These are phyloP conservation scores for Wiebesia pumilae DNA, from an alignment of 1,140 invertebrate genomes.

Conservation along the genomic window DNA sequence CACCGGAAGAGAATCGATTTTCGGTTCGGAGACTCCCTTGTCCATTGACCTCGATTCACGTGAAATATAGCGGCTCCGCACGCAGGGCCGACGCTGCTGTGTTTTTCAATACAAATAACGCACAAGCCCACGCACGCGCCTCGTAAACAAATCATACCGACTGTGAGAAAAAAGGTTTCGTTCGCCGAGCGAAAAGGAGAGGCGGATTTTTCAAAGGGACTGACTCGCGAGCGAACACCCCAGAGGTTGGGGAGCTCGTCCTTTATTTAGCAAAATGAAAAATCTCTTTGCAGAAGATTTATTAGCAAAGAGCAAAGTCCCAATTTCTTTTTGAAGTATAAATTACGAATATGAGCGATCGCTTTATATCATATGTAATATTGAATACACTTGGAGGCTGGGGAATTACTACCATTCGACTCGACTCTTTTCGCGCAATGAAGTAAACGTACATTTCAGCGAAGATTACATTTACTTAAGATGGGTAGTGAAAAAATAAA, in stretches of 20 bases:
- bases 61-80: not conserved
- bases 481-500: no score
- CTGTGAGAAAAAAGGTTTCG: not conserved
- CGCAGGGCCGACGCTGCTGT: not conserved
- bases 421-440: no score
- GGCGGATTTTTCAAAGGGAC: not conserved
- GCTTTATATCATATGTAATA: no score
- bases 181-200: not conserved
- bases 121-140: not conserved
- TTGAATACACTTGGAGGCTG: no score
- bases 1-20: slow-evolving; percentile 51
- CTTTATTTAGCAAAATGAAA: not conserved
- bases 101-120: not conserved
- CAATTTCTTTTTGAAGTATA: not conserved
- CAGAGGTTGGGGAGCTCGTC: not conserved
- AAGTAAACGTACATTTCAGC: no score
- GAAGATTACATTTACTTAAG: no score
- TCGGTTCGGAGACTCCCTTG: slow-evolving; percentile 42
- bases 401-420: no score
- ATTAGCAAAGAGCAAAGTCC: not conserved
- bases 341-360: no score
- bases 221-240: not conserved
- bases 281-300: not conserved
- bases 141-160: not conserved
- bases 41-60: slow-evolving; percentile 53